These are phyloP conservation scores for Drosophila parthenogenetica DNA, from an alignment of 2,888 invertebrate species.

Conservation along the genomic window DNA sequence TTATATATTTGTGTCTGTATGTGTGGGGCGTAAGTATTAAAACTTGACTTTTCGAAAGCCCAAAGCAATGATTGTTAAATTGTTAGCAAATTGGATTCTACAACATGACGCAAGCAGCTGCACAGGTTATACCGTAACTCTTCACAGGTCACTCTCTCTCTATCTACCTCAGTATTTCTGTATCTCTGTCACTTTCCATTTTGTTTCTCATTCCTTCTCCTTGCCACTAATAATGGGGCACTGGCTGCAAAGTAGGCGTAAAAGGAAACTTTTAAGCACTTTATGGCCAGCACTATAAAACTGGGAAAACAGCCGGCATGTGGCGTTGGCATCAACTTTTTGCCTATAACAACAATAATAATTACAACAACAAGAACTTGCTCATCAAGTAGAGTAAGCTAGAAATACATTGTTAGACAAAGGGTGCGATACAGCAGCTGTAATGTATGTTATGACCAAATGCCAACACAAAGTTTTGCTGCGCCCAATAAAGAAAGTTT, in stretches of 20 bases:
- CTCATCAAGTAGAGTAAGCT: conserved; percentile 17
- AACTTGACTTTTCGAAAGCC: conserved; percentile 58
- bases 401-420: not conserved
- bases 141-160: conserved; percentile 51
- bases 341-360: conserved; percentile 58
- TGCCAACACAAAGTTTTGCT: conserved; percentile 54
- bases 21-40: conserved; percentile 21
- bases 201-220: too few species aligned
- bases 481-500: conserved; percentile 70
- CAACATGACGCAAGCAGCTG: conserved; percentile 44
- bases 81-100: conserved; percentile 76
- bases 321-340: conserved; percentile 70
- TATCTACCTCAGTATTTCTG: conserved; percentile 18
- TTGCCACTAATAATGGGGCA: conserved; percentile 68
- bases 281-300: conserved; percentile 80
- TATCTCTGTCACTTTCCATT: not conserved
- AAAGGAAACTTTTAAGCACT: conserved; percentile 83
- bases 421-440: conserved; percentile 40
- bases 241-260: conserved; percentile 79
- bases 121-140: conserved; percentile 37
- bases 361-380: conserved; percentile 24
- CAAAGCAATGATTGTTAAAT: conserved; percentile 78
- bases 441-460: conserved; percentile 44
- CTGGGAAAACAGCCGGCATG: conserved; percentile 77
- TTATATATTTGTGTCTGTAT: conserved; percentile 3